Base-by-base conservation (phyloP, 2,888 invertebrate species). In the Perithous albicinctus region DNA sequence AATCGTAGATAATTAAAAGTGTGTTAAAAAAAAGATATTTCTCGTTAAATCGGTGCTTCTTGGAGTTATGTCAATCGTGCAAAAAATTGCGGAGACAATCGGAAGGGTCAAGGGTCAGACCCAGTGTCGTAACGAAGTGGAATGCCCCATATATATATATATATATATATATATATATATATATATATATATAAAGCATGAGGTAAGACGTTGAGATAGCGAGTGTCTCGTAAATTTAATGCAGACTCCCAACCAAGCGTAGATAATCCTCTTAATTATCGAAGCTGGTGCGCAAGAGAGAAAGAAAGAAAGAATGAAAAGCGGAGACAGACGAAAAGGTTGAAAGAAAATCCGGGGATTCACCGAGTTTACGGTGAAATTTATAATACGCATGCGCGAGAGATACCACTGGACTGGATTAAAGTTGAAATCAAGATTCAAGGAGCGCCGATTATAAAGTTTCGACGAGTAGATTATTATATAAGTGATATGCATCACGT, bases 221-320 rank as follows among this genome's bases (percentile, higher is more conserved):
- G n/a, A 23, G n/a, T 8, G 15, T 41, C 26, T 23, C 38, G 38
- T 38, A 23, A 51, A 69, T 54, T 51, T 54, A 69, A 54, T 54
- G 51, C 15, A 4, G 35, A 8, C n/a, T 54, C 4, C 26, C 54
- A 35, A n/a, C 54, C 20, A 46, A 72, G 46, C 43, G 32, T 23
- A 32, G 43, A 72, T 70, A 72, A 72, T 59, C 72, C 72, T 41
- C 59, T 72, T 72, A 59, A 72, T 72, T 72, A 46, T 59, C 46
- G 59, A 32, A 18, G 35, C 32, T 10, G 26, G 3, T 29, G 15
- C 26, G 56, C 43, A 41, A 56, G 69, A 18, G 43, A 18, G 43
- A 59, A 12, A 59, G 29, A 32, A 20, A 12, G 59, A n/a, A 18
- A 15, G 41, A 72, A 59, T 2, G 18, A 32, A 32, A 2, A 6